A percentile compares a stretch with the other conserved stretches of the same genome.
Evolutionary conservation across 2,888 invertebrate genomes (phyloP).

Genomic region (Stenchaetothrips biformis): DNA sequence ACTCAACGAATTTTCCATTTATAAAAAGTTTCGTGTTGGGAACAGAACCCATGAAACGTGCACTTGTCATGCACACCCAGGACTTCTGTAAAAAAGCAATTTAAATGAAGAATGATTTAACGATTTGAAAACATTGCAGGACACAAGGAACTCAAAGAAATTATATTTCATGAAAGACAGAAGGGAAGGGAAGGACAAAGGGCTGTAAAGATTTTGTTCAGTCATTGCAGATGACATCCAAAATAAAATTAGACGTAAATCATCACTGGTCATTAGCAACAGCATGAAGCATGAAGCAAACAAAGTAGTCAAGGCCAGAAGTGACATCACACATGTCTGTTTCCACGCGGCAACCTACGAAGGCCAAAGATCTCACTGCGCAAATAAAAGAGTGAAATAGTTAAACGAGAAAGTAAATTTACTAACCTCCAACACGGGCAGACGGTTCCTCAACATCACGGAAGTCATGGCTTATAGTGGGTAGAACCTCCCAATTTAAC

Average conservation of each 20-base stretch:
- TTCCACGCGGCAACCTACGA: not conserved
- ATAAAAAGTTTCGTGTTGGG: slow-evolving; percentile 90
- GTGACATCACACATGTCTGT: not conserved
- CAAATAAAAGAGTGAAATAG: not conserved
- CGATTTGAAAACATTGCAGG: too few relatives aligned
- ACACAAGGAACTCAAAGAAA: not conserved
- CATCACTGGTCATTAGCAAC: not conserved
- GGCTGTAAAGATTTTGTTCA: not conserved
- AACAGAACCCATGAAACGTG: slow-evolving; percentile 43
- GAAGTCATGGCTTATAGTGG: not conserved
- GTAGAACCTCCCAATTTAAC: not conserved
- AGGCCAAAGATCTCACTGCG: not conserved
- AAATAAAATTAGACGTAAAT: not conserved
- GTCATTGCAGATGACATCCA: not conserved
- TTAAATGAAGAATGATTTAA: too few relatives aligned
- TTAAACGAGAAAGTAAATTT: not conserved
- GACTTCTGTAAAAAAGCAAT: not conserved
- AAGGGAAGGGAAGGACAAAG: not conserved
- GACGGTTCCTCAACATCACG: not conserved
- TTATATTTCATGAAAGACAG: not conserved
- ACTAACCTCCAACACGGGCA: slow-evolving; percentile 8
- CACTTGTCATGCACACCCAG: not conserved
- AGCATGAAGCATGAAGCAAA: not conserved
- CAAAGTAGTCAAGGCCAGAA: not conserved
- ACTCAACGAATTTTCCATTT: slow-evolving; percentile 81